These are phyloP conservation scores for Coenonympha arcania DNA, from an alignment of 2,888 invertebrate genomes.

Conservation along the genomic window DNA sequence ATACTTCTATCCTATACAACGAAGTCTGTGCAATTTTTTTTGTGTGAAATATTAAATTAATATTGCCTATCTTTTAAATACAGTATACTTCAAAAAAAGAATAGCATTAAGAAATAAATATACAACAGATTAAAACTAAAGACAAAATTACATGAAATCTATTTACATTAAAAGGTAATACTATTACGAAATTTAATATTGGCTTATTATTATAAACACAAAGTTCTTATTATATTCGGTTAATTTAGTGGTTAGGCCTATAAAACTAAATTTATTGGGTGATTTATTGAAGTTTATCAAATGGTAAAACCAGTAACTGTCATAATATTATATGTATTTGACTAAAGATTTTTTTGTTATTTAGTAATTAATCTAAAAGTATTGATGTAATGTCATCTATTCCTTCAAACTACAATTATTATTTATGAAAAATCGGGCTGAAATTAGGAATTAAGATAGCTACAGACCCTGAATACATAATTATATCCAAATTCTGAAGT, in stretches of 20 bases:
- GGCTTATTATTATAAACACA: neutral
- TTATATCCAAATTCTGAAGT: too few relatives aligned
- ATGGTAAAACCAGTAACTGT: too few relatives aligned
- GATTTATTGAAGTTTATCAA: too few relatives aligned
- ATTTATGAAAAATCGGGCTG: too few relatives aligned
- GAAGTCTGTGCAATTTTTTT: constrained; percentile 16
- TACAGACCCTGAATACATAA: too few relatives aligned
- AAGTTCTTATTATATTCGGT: constrained; percentile 1
- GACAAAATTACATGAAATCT: constrained; percentile 50
- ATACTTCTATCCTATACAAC: constrained; percentile 14
- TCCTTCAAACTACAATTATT: too few relatives aligned
- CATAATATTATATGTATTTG: too few relatives aligned
- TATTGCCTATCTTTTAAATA: neutral
- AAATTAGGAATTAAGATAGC: too few relatives aligned
- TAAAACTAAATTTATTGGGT: neutral
- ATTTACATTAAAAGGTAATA: constrained; percentile 23
- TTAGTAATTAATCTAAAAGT: too few relatives aligned
- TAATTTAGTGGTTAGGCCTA: too few relatives aligned
- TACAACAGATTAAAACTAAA: neutral
- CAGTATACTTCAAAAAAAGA: constrained; percentile 13
- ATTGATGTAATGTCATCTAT: too few relatives aligned
- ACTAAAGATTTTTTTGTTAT: too few relatives aligned
- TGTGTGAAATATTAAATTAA: constrained; percentile 12
- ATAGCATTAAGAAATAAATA: constrained; percentile 32
- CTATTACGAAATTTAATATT: constrained; percentile 17